Evolutionary conservation across 2,888 invertebrate genomes (phyloP).

Genomic region (Drosophila emarginata): DNA sequence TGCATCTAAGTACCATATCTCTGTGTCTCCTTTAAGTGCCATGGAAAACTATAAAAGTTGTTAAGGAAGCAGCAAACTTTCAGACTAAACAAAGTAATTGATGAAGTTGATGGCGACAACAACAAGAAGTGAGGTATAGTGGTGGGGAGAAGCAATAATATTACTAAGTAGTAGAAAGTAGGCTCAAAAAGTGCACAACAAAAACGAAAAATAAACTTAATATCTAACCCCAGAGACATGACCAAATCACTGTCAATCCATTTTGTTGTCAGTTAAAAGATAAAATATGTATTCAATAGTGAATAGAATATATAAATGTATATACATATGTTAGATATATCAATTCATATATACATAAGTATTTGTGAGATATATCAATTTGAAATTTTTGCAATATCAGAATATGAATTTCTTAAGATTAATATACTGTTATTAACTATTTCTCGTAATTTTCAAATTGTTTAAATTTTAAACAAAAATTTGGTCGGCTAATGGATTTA

Average conservation of each 20-base stretch:
- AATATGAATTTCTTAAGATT: too few species aligned
- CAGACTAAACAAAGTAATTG: constrained; percentile 9
- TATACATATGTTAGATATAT: too few species aligned
- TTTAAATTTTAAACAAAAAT: too few species aligned
- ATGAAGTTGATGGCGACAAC: constrained; percentile 1
- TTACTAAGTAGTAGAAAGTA: not conserved
- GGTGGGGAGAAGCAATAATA: not conserved
- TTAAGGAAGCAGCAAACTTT: constrained; percentile 3
- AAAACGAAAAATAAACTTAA: not conserved
- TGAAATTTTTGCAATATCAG: too few species aligned
- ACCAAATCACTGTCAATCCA: not conserved
- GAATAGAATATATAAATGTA: too few species aligned
- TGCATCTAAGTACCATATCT: constrained; percentile 27
- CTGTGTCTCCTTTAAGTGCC: constrained; percentile 10
- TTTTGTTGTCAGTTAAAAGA: not conserved
- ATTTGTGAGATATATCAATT: too few species aligned
- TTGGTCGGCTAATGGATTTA: too few species aligned
- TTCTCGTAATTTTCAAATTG: too few species aligned
- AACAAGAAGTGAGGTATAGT: not conserved
- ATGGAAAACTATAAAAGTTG: constrained; percentile 32
- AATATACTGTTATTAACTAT: too few species aligned
- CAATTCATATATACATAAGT: too few species aligned
- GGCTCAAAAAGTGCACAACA: not conserved
- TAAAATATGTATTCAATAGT: too few species aligned
- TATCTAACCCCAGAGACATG: not conserved